These are phyloP conservation scores for Sitodiplosis mosellana DNA, from an alignment of 1,140 invertebrate species.

Conservation along the genomic window DNA sequence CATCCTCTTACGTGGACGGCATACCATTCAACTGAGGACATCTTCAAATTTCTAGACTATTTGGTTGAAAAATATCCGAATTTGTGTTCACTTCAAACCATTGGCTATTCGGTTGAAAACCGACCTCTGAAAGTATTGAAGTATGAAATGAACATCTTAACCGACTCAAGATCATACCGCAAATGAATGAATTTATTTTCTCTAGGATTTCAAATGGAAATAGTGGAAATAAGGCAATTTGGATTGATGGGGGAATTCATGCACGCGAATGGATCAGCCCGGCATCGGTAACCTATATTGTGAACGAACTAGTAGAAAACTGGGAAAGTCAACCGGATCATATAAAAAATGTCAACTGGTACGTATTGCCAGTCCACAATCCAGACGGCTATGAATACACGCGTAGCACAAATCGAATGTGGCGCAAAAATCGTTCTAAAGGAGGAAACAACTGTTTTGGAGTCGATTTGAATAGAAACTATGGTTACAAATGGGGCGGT, in stretches of 20 bases:
- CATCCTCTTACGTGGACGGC: slow-evolving; percentile 62
- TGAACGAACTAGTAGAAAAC: slow-evolving; percentile 59
- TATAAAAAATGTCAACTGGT: slow-evolving; percentile 51
- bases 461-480: slow-evolving; percentile 50
- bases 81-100: slow-evolving; percentile 45
- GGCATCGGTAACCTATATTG: slow-evolving; percentile 64
- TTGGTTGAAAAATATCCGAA: slow-evolving; percentile 50
- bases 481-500: slow-evolving; percentile 43
- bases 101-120: slow-evolving; percentile 58
- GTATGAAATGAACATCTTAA: slow-evolving; percentile 8
- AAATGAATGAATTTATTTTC: background rate
- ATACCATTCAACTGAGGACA: slow-evolving; percentile 54
- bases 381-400: slow-evolving; percentile 49
- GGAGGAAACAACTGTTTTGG: slow-evolving; percentile 29
- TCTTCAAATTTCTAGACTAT: slow-evolving; percentile 54
- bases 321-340: slow-evolving; percentile 43
- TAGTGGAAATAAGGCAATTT: slow-evolving; percentile 36
- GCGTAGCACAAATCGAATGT: slow-evolving; percentile 34
- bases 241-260: slow-evolving; percentile 62
- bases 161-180: background rate
- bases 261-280: slow-evolving; percentile 85
- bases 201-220: slow-evolving; percentile 43
- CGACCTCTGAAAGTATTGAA: slow-evolving; percentile 49
- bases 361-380: slow-evolving; percentile 48
- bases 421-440: slow-evolving; percentile 41